phyloP scores from a whole-genome alignment of 2,888 invertebrate species.

The Vanessa cardui region DNA sequence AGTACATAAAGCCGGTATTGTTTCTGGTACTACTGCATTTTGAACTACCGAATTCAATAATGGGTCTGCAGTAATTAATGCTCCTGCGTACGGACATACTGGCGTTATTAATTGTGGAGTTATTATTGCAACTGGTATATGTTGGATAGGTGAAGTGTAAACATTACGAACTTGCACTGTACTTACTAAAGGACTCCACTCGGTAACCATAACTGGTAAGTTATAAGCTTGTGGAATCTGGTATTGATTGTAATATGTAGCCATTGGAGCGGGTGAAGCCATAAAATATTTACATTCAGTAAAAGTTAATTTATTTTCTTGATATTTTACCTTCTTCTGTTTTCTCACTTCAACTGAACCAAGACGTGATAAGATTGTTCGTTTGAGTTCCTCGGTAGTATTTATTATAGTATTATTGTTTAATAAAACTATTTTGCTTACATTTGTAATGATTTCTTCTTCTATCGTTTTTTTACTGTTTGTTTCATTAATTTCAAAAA shows the following conservation, averaged over 20 bases:
- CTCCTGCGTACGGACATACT: slow-evolving; percentile 42
- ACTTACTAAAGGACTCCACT: slow-evolving; percentile 44
- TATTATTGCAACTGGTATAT: slow-evolving; percentile 42
- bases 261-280: slow-evolving; percentile 30
- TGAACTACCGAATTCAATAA: slow-evolving; percentile 30
- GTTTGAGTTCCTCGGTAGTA: not conserved
- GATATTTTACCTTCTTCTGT: not conserved
- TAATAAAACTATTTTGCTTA: not conserved
- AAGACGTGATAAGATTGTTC: not conserved
- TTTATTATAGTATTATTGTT: not conserved
- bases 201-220: slow-evolving; percentile 40
- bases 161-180: slow-evolving; percentile 38
- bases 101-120: slow-evolving; percentile 41
- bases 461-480: slow-evolving; percentile 4
- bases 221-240: slow-evolving; percentile 33
- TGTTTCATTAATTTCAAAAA: slow-evolving; percentile 9
- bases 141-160: slow-evolving; percentile 37
- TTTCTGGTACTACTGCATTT: slow-evolving; percentile 27
- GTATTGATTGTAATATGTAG: slow-evolving; percentile 43
- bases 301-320: not conserved
- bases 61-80: slow-evolving; percentile 31
- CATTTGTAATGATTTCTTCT: slow-evolving; percentile 1
- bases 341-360: not conserved
- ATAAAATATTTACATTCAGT: slow-evolving; percentile 4
- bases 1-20: slow-evolving; percentile 13